Percentiles rank a stretch among this genome's conserved stretches.
Evolutionary conservation across 53 echinoderm and acorn worm species (phyloP).

Genomic region (Apostichopus leukothele): DNA sequence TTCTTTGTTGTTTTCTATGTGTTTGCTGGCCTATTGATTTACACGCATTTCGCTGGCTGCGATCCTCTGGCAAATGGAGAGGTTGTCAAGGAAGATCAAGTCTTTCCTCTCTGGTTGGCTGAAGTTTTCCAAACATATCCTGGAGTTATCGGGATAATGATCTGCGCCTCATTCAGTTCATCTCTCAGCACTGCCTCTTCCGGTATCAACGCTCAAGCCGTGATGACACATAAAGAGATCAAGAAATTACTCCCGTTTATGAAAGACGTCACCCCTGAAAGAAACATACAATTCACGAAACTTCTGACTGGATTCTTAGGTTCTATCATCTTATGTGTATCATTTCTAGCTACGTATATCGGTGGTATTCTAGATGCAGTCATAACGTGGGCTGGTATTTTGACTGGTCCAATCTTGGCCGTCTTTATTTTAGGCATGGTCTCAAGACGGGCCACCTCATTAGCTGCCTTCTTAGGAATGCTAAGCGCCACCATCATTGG

Average conservation of each 20-base stretch:
- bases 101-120: background rate
- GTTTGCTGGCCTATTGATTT: background rate
- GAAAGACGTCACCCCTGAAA: background rate
- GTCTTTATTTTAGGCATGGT: conserved; percentile 8
- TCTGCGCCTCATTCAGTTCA: conserved; percentile 9
- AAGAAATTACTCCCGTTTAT: background rate
- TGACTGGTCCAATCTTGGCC: background rate
- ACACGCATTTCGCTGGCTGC: background rate
- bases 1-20: background rate
- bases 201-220: conserved; percentile 13
- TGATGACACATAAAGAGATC: conserved; percentile 12
- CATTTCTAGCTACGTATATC: conserved; percentile 13
- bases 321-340: background rate
- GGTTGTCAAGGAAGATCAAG: background rate
- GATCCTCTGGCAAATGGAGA: background rate
- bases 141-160: conserved; percentile 4
- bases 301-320: background rate
- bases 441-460: background rate
- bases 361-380: conserved; percentile 4
- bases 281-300: background rate
- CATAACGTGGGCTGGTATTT: conserved; percentile 22
- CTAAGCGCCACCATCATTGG: background rate
- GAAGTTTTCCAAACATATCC: background rate
- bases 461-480: background rate
- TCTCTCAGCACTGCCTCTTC: conserved; percentile 31